Evolutionary conservation across 2,797 vertebrate species (phyloP).

Genomic region (Hemibagrus guttatus): DNA sequence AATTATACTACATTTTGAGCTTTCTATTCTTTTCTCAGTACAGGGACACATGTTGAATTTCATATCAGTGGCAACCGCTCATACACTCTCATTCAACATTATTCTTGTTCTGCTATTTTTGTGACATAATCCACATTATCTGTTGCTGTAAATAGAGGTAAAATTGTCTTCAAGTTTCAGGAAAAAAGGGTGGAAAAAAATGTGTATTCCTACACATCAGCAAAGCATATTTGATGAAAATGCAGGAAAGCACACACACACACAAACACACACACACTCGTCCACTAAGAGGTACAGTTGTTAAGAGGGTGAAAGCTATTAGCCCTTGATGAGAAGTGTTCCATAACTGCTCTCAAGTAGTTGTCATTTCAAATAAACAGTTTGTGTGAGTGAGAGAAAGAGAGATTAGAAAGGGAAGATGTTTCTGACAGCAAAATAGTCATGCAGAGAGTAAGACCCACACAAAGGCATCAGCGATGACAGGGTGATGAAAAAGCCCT

Average conservation of each 20-base stretch:
- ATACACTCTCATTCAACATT: not conserved
- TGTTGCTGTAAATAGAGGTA: not conserved
- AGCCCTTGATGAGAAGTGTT: not conserved
- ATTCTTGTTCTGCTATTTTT: not conserved
- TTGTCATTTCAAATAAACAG: not conserved
- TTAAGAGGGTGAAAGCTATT: not conserved
- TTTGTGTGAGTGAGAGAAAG: not conserved
- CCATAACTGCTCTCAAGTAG: not conserved
- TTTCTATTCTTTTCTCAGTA: not conserved
- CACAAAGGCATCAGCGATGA: not conserved
- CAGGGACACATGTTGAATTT: not conserved
- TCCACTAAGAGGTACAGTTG: not conserved
- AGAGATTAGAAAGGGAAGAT: not conserved
- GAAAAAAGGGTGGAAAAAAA: not conserved
- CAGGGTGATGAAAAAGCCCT: not conserved
- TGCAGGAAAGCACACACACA: not conserved
- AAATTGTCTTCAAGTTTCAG: not conserved
- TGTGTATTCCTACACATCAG: not conserved
- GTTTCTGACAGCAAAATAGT: not conserved
- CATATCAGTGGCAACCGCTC: not conserved
- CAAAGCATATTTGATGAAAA: not conserved
- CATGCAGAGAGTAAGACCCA: not conserved
- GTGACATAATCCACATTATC: not conserved
- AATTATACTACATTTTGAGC: not conserved
- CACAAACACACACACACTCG: too few relatives aligned